These are phyloP conservation scores for Brienomyrus longianalis DNA, from an alignment of 2,113 vertebrate genomes.

Conservation along the genomic window DNA sequence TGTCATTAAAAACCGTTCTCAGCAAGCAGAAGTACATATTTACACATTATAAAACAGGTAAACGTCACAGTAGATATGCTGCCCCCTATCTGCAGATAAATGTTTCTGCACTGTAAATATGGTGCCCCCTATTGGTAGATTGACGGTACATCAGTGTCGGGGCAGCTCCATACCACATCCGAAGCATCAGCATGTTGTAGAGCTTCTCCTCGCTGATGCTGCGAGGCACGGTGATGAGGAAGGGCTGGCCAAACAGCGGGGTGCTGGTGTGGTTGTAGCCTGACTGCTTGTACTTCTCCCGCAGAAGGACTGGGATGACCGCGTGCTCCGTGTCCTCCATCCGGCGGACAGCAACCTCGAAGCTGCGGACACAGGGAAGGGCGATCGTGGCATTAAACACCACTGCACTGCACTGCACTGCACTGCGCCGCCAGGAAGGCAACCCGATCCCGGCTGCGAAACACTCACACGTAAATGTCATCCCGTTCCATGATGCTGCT, in stretches of 20 bases:
- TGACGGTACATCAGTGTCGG: not conserved
- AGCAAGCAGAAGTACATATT: not conserved
- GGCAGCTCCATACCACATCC: conserved; percentile 73
- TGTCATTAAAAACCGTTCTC: not conserved
- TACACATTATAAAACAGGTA: not conserved
- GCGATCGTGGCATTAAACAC: not conserved
- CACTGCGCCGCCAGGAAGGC: not conserved
- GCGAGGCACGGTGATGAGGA: conserved; percentile 89
- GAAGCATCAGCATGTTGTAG: conserved; percentile 87
- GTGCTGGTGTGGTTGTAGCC: conserved; percentile 91
- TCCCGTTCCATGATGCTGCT: conserved; percentile 98
- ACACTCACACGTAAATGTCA: conserved; percentile 95
- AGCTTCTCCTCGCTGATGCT: conserved; percentile 92
- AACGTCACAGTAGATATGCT: not conserved
- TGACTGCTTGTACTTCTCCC: conserved; percentile 91
- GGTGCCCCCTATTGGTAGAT: not conserved
- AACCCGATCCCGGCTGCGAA: not conserved
- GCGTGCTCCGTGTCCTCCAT: conserved; percentile 90
- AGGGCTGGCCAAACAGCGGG: conserved; percentile 88
- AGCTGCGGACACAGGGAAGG: conserved; percentile 40
- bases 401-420: too few species aligned
- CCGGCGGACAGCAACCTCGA: conserved; percentile 79
- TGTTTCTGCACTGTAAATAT: not conserved
- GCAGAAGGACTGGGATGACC: conserved; percentile 88
- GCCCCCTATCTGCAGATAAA: not conserved